Evolutionary conservation across 2,797 vertebrate genomes (phyloP), one percentile per base, ranked within the genome.

Genomic region (Momotus momota): DNA sequence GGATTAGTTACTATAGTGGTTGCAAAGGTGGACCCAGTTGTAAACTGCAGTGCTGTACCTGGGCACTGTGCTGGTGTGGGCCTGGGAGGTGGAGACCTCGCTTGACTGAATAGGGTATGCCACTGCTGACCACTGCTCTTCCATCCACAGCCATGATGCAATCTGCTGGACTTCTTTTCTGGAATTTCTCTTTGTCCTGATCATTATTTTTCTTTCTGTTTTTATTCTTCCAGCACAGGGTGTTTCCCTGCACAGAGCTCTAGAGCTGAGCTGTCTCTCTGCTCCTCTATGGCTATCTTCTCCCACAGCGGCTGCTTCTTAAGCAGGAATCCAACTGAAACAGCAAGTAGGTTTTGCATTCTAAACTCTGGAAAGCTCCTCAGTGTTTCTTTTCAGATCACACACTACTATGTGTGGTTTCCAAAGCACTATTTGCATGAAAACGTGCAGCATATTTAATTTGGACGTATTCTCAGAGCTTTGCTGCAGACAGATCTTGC

Each of bases 21-120:
- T 70, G 75, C 40, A 43, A 62, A 49, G 52, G 25, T 67, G 45
- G 45, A 82, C 35, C 6, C 38, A 65, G 35, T 4, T 86, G 57
- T 57, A 33, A 45, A 35, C 8, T 0, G 4, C 61, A 20, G 29
- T 40, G 10, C 43, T 81, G 54, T 64, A 23, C 33, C 45, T 87
- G 1, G 0, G 31, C 8, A 23, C 35, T 11, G 5, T 38, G 25
- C 57, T 83, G 55, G 43, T 1, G 1, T 45, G 55, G 23, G 14
- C 29, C 5, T 26, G 23, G 20, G 62, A 54, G 20, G 31, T 27
- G 58, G 31, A 62, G 43, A 6, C n/a, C 29, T 75, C 43, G 38
- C 29, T 19, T 2, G 0, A 3, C 26, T 1, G 0, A 31, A 38
- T 31, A 48, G 29, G 12, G 10, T 13, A 26, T 40, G 61, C 14